These are phyloP conservation scores for Aethina tumida DNA, from an alignment of 1,140 invertebrate species.

Conservation along the genomic window DNA sequence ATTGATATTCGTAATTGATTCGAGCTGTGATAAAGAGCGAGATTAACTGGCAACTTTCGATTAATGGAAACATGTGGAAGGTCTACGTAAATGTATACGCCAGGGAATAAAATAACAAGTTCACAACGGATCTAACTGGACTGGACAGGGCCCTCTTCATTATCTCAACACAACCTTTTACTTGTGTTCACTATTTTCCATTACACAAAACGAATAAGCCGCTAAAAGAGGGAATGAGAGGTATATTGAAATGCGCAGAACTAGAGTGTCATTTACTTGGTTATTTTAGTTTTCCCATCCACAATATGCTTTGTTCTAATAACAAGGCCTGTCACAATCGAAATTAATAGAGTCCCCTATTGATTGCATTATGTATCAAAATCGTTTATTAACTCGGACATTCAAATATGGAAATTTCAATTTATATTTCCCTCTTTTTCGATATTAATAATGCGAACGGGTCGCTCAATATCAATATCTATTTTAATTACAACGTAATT, in stretches of 20 bases:
- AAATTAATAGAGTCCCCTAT: constrained; percentile 23
- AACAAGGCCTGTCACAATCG: constrained; percentile 21
- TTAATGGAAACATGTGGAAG: constrained; percentile 3
- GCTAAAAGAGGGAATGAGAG: background rate
- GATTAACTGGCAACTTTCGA: too few species aligned
- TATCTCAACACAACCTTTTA: constrained; percentile 29
- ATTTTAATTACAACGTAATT: too few species aligned
- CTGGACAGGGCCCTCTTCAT: constrained; percentile 28
- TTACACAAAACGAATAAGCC: constrained; percentile 2
- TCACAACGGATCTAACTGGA: constrained; percentile 27
- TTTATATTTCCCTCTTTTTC: constrained; percentile 10
- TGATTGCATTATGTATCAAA: constrained; percentile 9
- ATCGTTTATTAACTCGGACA: constrained; percentile 2
- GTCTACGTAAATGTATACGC: constrained; percentile 10
- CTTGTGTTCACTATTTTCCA: constrained; percentile 20
- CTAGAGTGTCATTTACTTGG: constrained; percentile 23
- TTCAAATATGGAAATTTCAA: constrained; percentile 8
- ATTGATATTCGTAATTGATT: too few species aligned
- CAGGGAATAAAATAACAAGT: constrained; percentile 21
- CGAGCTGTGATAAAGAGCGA: too few species aligned
- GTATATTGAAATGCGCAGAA: constrained; percentile 11
- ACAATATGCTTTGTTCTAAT: constrained; percentile 21
- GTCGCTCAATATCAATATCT: too few species aligned
- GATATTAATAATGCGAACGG: too few species aligned
- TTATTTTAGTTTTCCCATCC: constrained; percentile 17